Evolutionary conservation across 2,113 vertebrate genomes (phyloP).

Genomic region (Zosterops japonicus): DNA sequence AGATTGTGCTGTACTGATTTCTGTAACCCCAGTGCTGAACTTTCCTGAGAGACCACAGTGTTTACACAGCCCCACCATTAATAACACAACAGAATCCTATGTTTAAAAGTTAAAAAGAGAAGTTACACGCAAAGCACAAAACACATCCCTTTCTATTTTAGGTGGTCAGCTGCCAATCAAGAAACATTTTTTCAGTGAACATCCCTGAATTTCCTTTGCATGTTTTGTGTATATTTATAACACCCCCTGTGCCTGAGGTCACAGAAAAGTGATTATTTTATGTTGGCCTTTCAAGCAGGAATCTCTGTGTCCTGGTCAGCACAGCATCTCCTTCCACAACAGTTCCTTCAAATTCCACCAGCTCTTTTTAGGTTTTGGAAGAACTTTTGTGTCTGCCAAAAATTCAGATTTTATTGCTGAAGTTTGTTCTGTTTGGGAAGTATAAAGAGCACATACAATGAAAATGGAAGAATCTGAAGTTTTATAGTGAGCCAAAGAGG

Average conservation of each 20-base stretch:
- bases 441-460: not conserved
- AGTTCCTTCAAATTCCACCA: not conserved
- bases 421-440: not conserved
- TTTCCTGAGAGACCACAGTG: not conserved
- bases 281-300: not conserved
- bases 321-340: not conserved
- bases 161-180: not conserved
- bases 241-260: not conserved
- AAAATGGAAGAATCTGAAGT: not conserved
- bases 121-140: not conserved
- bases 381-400: not conserved
- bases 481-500: not conserved
- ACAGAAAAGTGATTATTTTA: not conserved
- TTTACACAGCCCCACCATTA: not conserved
- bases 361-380: fast-evolving
- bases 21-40: not conserved
- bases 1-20: not conserved
- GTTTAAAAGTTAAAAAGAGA: not conserved
- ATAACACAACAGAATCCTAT: not conserved
- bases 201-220: not conserved
- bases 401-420: not conserved
- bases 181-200: too few species aligned
- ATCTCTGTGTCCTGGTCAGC: not conserved
- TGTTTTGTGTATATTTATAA: not conserved
- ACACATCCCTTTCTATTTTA: not conserved